Evolutionary conservation across 1,140 invertebrate genomes (phyloP), one percentile per base, ranked within the genome.

Genomic region (Cecropterus lyciades): DNA sequence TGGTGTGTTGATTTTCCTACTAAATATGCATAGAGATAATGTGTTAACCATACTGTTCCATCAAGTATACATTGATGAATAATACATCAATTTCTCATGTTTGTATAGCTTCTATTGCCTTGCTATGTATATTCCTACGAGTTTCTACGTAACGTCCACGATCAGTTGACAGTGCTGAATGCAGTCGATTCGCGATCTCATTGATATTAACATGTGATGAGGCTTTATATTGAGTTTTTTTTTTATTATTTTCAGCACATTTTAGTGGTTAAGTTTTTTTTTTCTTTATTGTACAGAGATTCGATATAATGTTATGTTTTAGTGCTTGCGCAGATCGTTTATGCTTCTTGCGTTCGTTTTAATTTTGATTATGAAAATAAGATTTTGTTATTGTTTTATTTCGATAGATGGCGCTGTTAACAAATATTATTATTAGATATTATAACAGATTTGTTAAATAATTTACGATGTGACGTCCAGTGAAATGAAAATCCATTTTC

Each of bases 121-220:
- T 27, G n/a, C 20, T 13, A 13, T 51, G 48, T 10, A 10, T 51
- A 17, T 48, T 17, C 16, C 9, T 20, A 48, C 3, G 43, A 45
- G 43, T 45, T 43, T 43, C 4, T 43, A 53, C 51, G 17, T 45
- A 8, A n/a, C 17, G 20, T 46, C n/a, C 56, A 16, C 9, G 7
- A 27, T 15, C 17, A 43, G 20, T 10, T 56, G 37, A 43, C 51
- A 74, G 66, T 73, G 68, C 68, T 67, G 59, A 65, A 68, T 70
- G 67, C 73, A 69, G 73, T 73, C 62, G 37, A 67, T 70, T 75
- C 49, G 67, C 76, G 85, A 86, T 88, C 85, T 88, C 85, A 85
- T 79, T 84, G 84, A 80, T 81, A 75, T 85, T 80, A 77, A 74
- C 74, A 73, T 80, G 78, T 85, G 73, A 82, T 79, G 83, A 87